phyloP scores from a whole-genome alignment of 2,797 vertebrate genomes.

The Pyrrhura leucotis region DNA sequence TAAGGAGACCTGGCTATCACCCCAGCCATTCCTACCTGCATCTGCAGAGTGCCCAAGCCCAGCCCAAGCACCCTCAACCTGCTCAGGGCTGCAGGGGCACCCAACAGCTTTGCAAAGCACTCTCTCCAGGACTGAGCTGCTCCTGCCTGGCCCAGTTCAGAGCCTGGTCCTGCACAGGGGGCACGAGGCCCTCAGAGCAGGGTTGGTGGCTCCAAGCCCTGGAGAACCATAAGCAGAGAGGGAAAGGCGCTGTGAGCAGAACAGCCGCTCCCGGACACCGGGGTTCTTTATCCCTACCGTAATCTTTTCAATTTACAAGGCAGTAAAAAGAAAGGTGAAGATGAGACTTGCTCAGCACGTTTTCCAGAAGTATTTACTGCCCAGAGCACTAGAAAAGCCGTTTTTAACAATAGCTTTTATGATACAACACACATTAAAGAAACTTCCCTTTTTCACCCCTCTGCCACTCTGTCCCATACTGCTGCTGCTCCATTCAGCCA shows the following conservation, averaged over 20 bases:
- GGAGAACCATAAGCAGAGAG: background rate
- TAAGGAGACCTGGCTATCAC: background rate
- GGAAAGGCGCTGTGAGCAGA: background rate
- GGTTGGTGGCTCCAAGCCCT: background rate
- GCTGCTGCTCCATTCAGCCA: background rate
- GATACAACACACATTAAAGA: slow-evolving; percentile 2
- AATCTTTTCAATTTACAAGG: background rate
- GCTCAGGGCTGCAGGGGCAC: background rate
- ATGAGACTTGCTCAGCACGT: background rate
- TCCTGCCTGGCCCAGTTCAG: background rate
- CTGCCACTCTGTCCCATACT: background rate
- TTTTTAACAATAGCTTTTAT: slow-evolving; percentile 36
- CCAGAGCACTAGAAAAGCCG: background rate
- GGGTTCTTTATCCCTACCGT: background rate
- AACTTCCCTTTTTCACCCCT: background rate
- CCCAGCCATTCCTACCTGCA: background rate
- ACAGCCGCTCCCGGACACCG: background rate
- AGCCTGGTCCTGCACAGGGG: background rate
- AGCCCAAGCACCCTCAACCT: accelerated
- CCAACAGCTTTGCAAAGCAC: accelerated
- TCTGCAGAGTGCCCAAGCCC: background rate
- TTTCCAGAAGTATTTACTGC: slow-evolving; percentile 18
- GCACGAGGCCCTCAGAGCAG: background rate
- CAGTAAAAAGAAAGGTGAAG: background rate
- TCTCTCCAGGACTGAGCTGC: background rate